Percentiles rank a stretch among this genome's conserved stretches.
Evolutionary conservation across 2,797 vertebrate genomes (phyloP).

Genomic region (Danionella dracula): DNA sequence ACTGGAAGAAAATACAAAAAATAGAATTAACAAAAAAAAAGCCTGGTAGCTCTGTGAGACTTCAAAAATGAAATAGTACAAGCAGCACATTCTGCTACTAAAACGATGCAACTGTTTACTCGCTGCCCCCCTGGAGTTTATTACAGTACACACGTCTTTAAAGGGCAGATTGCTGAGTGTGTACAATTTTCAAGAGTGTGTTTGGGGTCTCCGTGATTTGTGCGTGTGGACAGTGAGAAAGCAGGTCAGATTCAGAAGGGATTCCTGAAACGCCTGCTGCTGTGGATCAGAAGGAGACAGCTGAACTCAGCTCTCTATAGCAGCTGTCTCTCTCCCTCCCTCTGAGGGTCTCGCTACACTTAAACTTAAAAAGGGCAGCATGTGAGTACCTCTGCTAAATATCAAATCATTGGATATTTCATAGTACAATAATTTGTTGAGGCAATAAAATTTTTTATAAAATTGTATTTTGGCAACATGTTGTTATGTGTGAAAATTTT

Average conservation of each 20-base stretch:
- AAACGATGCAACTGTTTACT: not conserved
- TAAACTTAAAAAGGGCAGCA: too few relatives aligned
- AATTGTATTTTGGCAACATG: too few relatives aligned
- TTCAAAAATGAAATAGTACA: not conserved
- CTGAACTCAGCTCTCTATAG: slow-evolving; percentile 54
- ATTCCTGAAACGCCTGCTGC: slow-evolving; percentile 68
- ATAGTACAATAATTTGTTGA: too few relatives aligned
- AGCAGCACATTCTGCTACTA: not conserved
- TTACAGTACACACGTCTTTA: not conserved
- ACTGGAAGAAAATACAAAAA: too few relatives aligned
- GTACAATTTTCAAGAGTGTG: slow-evolving; percentile 26
- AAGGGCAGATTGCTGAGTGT: slow-evolving; percentile 25
- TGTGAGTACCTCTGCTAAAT: too few relatives aligned
- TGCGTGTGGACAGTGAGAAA: slow-evolving; percentile 21
- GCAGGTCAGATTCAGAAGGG: slow-evolving; percentile 61
- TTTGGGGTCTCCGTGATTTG: slow-evolving; percentile 7
- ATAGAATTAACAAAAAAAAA: too few relatives aligned
- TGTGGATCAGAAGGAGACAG: slow-evolving; percentile 63
- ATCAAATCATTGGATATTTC: too few relatives aligned
- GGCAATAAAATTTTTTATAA: too few relatives aligned
- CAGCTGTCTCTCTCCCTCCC: slow-evolving; percentile 60
- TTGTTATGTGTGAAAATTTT: too few relatives aligned
- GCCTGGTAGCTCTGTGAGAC: too few relatives aligned
- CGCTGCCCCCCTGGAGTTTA: not conserved
- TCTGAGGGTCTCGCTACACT: not conserved